Base-by-base conservation (phyloP, 2,113 vertebrate species). In the Gorsachius goisagi region DNA sequence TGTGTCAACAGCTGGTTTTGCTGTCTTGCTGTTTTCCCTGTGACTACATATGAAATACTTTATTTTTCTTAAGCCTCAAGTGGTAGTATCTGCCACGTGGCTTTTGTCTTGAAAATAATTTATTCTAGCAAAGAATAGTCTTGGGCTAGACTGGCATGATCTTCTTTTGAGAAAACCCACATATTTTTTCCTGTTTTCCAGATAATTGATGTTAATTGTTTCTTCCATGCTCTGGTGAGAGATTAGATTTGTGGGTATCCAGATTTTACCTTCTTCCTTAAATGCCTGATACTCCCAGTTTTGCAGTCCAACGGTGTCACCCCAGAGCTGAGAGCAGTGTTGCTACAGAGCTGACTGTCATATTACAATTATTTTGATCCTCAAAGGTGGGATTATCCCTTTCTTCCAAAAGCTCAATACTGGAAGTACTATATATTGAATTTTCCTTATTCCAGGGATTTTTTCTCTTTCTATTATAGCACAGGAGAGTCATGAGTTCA, bases 401-500 rank as follows among this genome's bases (percentile, higher is more conserved):
- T 76, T 39, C 22, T 49, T 33, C 22, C 28, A 11, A 22, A 64
- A 85, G 13, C 5, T 74, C 9, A 4, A 1, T 15, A 53, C 59
- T 53, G 33, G 20, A 63, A 63, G 32, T 53, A 32, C 32, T 30
- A 14, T 22, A 47, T 6, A 2, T 12, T 11, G 41, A 13, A 3
- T n/a, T 39, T 66, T 47, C 50, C n/a, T 56, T 56, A 28, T 9
- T 39, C 27, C 9, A 19, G 23, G 22, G 23, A 12, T 23, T 28
- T 47, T 44, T 44, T 44, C 41, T 41, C 41, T 44, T 64, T 47
- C 17, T 5, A 2, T 18, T 37, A 69, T 85, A 76, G 26, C 30
- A 16, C 67, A 92, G 84, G 78, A 84, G 47, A 91, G 62, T 44
- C 58, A 58, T 27, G 60, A 96, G 81, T 95, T 97, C 89, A 94